A percentile compares a stretch with the other conserved stretches of the same genome.
These are phyloP conservation scores for Caenorhabditis uteleia DNA, from an alignment of 2,888 invertebrate species.

Conservation along the genomic window DNA sequence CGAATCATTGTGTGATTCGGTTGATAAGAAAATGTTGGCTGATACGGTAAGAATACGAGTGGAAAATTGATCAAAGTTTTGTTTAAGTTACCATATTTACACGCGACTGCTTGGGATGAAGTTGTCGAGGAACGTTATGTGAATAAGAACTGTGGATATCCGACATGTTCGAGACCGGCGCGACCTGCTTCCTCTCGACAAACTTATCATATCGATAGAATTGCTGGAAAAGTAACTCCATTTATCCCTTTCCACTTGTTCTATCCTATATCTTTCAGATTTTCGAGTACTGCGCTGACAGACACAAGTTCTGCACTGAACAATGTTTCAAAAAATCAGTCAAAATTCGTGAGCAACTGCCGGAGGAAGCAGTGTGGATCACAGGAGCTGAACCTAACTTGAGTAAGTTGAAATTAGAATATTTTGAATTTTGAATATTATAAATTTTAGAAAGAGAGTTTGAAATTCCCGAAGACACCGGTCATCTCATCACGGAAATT, in stretches of 20 bases:
- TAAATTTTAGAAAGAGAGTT: conserved; percentile 11
- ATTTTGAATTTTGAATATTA: neutral
- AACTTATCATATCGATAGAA: conserved; percentile 52
- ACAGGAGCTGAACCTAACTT: conserved; percentile 35
- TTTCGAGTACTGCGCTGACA: conserved; percentile 41
- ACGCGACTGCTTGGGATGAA: conserved; percentile 43
- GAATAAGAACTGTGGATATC: conserved; percentile 39
- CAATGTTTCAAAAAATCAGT: conserved; percentile 37
- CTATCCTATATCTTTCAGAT: conserved; percentile 15
- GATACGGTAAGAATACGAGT: conserved; percentile 5
- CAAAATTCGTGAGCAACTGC: conserved; percentile 39
- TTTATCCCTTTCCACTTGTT: too few species aligned
- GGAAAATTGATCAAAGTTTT: neutral
- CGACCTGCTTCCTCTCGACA: conserved; percentile 21
- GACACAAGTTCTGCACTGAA: conserved; percentile 44
- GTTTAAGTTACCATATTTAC: conserved; percentile 37
- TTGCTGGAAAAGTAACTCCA: conserved; percentile 48
- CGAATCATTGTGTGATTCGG: conserved; percentile 29
- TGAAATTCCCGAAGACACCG: conserved; percentile 1
- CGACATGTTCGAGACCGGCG: conserved; percentile 20
- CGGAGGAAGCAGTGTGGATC: conserved; percentile 47
- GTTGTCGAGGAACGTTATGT: conserved; percentile 43
- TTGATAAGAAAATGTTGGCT: conserved; percentile 6
- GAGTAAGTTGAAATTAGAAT: neutral
- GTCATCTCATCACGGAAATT: neutral